Evolutionary conservation across 2,888 invertebrate genomes (phyloP).

Genomic region (Diarsia dahlii): DNA sequence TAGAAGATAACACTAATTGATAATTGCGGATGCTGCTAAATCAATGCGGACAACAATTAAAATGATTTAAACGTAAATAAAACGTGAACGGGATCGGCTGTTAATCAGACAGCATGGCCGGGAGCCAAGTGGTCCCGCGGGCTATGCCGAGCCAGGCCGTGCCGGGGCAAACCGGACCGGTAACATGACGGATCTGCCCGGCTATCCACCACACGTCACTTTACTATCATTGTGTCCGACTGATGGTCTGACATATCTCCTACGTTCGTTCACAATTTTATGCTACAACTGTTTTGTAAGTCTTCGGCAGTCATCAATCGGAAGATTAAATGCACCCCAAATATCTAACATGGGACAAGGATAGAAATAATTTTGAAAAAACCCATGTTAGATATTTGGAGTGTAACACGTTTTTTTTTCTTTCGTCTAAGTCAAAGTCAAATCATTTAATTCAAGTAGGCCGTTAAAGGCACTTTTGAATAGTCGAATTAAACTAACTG

Average conservation of each 20-base stretch:
- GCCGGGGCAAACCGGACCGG: not conserved
- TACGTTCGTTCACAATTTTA: not conserved
- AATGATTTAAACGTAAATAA: slow-evolving; percentile 23
- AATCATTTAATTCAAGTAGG: no score
- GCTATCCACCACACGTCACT: not conserved
- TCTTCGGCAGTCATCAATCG: no score
- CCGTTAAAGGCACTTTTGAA: no score
- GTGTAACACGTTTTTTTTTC: no score
- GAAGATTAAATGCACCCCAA: no score
- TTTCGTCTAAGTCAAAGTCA: no score
- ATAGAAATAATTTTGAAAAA: no score
- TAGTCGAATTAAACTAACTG: no score
- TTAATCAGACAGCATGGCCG: slow-evolving; percentile 24
- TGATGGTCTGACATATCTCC: not conserved
- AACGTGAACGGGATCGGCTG: slow-evolving; percentile 6
- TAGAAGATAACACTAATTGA: not conserved
- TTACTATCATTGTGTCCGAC: not conserved
- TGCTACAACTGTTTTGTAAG: no score
- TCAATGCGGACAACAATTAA: slow-evolving; percentile 9
- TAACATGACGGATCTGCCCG: not conserved
- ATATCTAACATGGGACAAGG: no score
- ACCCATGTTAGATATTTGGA: no score
- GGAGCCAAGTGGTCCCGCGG: slow-evolving; percentile 17
- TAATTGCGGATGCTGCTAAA: slow-evolving; percentile 10
- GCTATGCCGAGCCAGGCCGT: not conserved